phyloP scores from a whole-genome alignment of 2,797 vertebrate species.

The Thripadectes ignobilis region DNA sequence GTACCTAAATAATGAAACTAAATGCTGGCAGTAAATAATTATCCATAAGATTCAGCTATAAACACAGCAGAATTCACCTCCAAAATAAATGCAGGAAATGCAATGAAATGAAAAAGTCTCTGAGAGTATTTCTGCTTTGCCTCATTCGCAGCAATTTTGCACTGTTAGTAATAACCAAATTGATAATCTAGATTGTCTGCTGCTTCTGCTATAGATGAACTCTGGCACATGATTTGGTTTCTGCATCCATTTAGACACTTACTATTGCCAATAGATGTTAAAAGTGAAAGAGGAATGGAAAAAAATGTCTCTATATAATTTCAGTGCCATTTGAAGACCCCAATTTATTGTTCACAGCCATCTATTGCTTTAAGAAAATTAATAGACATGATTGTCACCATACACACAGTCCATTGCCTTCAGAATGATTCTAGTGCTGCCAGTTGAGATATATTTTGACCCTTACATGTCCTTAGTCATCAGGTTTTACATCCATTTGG shows the following conservation, averaged over 20 bases:
- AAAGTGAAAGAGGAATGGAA: background rate
- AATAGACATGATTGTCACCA: background rate
- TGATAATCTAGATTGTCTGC: slow-evolving; percentile 13
- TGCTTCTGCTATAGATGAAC: background rate
- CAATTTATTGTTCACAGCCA: background rate
- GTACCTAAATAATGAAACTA: slow-evolving; percentile 24
- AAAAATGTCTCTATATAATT: background rate
- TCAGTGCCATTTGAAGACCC: background rate
- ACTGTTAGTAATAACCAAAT: slow-evolving; percentile 16
- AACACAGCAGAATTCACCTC: slow-evolving; percentile 19
- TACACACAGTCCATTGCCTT: background rate
- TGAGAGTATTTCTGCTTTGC: slow-evolving; percentile 26
- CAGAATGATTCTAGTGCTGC: background rate
- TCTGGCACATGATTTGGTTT: slow-evolving; percentile 5
- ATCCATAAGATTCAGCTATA: slow-evolving; percentile 6
- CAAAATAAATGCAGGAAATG: slow-evolving; percentile 37
- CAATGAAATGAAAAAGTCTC: background rate
- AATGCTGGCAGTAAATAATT: slow-evolving; percentile 3
- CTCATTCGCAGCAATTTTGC: slow-evolving; percentile 11
- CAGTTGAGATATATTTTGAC: background rate
- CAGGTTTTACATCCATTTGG: background rate
- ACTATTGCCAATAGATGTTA: background rate
- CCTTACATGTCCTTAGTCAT: background rate
- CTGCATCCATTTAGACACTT: slow-evolving; percentile 13
- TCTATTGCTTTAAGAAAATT: background rate